Base-by-base conservation (phyloP, 2,888 invertebrate genomes). In the Acleris laterana region DNA sequence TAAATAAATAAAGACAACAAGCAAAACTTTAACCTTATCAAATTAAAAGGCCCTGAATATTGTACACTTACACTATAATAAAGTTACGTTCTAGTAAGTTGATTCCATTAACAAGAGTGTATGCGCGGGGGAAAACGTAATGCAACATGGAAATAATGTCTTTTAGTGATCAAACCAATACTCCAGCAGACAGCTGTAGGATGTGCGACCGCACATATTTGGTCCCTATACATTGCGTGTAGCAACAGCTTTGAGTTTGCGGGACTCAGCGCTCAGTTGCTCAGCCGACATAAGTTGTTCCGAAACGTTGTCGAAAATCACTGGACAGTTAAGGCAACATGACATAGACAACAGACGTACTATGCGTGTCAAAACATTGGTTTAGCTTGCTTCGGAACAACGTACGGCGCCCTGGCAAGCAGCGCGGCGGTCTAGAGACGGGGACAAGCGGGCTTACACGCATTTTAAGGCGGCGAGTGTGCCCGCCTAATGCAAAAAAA, bases 21-120 rank as follows among this genome's bases (percentile, higher is more conserved):
- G 90, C 90, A 81, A 89, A 84, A 83, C 81, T 78, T 84, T 81
- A 83, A 85, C 80, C 88, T 85, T 88, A 87, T 82, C 80, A 84
- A 91, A 91, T 87, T 86, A 86, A 89, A 90, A 91, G 90, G 90
- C 90, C 90, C 75, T 82, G 85, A 84, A 85, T 85, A 88, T 86
- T 83, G 86, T 87, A 87, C 81, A 83, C 77, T 89, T 89, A 81
- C 83, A 85, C 88, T 87, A 85, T 75, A 77, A 81, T 73, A 78
- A 79, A 78, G 77, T 77, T 79, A 78, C 76, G 58, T 63, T 64
- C 62, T 68, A 70, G 65, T 65, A 65, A 77, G 69, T 72, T 80
- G 77, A 77, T 76, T 75, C 76, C 76, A 75, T 81, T 80, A 75
- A 67, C 74, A 70, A 68, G 73, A 68, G 57, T 22, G 73, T 71